These are phyloP conservation scores for Priocnemis perturbator DNA, from an alignment of 2,888 invertebrate species.

Conservation along the genomic window DNA sequence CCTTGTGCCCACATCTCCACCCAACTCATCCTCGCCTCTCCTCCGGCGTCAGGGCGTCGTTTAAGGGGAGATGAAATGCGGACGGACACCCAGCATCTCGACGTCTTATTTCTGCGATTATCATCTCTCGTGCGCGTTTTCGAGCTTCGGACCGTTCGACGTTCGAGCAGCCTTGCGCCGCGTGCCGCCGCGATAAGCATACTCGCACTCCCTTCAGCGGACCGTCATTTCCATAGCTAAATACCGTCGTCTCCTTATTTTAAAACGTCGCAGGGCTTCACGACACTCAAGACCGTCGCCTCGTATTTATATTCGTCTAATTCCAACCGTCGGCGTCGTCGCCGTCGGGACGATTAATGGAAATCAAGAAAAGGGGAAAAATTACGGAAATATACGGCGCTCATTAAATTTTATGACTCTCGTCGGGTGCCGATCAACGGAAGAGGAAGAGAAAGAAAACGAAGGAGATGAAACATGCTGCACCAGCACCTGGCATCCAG, in stretches of 20 bases:
- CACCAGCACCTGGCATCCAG: slow-evolving; percentile 41
- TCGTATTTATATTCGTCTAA: not conserved
- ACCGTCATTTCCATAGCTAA: not conserved
- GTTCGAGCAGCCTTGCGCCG: slow-evolving; percentile 3
- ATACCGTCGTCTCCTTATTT: not conserved
- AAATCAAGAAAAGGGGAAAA: too few species aligned
- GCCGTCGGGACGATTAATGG: too few species aligned
- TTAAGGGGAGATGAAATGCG: slow-evolving; percentile 41
- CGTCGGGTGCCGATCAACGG: slow-evolving; percentile 2
- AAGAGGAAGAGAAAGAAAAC: not conserved
- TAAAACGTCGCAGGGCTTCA: too few species aligned
- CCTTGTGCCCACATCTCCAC: not conserved
- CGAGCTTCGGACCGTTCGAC: slow-evolving; percentile 4
- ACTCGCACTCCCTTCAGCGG: not conserved
- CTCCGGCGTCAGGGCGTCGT: slow-evolving; percentile 24
- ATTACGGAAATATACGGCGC: too few species aligned
- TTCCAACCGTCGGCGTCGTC: too few species aligned
- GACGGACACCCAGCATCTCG: slow-evolving; percentile 49
- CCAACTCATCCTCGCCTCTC: slow-evolving; percentile 5
- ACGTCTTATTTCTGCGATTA: slow-evolving; percentile 66
- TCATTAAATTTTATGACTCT: too few species aligned
- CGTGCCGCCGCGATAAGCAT: too few species aligned
- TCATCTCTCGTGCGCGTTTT: slow-evolving; percentile 22
- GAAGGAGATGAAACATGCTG: slow-evolving; percentile 34
- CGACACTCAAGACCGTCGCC: not conserved